A percentile compares a stretch with the other conserved stretches of the same genome.
These are phyloP conservation scores for Clinocottus analis DNA, from an alignment of 2,113 vertebrate genomes.

Conservation along the genomic window DNA sequence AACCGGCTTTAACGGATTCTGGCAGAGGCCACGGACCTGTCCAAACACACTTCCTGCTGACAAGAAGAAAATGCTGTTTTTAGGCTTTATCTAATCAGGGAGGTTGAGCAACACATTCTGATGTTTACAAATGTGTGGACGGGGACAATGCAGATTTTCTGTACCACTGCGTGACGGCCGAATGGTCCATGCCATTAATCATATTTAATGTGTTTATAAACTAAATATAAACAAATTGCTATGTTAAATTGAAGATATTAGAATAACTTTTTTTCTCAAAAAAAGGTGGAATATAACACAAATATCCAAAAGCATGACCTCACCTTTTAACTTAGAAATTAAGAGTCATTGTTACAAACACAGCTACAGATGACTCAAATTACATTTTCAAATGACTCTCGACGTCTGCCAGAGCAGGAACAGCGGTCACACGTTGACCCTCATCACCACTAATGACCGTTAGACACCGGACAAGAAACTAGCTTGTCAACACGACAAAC, in stretches of 20 bases:
- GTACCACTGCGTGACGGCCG: not conserved
- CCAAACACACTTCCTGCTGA: slow-evolving; percentile 69
- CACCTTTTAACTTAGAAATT: not conserved
- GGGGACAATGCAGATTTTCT: slow-evolving; percentile 19
- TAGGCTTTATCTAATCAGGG: slow-evolving; percentile 66
- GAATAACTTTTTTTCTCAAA: not conserved
- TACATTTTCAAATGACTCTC: not conserved
- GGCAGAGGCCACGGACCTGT: slow-evolving; percentile 46
- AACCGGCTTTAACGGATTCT: slow-evolving; percentile 52
- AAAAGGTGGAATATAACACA: not conserved
- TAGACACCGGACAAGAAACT: not conserved
- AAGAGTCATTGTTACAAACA: not conserved
- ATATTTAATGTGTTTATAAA: not conserved
- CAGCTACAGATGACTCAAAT: not conserved
- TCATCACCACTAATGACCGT: not conserved
- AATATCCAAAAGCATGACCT: not conserved
- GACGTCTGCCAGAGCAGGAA: not conserved
- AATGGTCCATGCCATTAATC: not conserved
- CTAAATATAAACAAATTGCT: not conserved
- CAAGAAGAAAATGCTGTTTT: slow-evolving; percentile 62
- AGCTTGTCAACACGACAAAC: not conserved
- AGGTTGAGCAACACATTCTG: slow-evolving; percentile 37
- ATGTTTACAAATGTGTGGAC: slow-evolving; percentile 38
- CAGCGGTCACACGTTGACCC: not conserved
- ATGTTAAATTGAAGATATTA: not conserved